Evolutionary conservation across 2,113 vertebrate genomes (phyloP), one percentile per base, ranked within the genome.

Genomic region (Bolborhynchus lineola): DNA sequence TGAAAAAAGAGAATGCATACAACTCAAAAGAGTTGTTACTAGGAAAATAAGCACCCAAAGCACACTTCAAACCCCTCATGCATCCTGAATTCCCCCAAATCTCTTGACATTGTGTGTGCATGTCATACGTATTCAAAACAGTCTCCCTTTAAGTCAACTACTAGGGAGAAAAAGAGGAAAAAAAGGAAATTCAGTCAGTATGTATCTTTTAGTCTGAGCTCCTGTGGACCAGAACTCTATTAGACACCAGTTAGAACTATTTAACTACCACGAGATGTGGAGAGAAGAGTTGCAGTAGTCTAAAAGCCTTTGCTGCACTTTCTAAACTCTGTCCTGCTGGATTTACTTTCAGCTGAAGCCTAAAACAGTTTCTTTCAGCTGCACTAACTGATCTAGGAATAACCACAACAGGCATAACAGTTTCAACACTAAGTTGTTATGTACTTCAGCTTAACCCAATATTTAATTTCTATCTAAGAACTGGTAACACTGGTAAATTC

Each of bases 391-490:
- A 19, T 20, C 59, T 46, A 92, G 60, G 50, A 96, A 78, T 78
- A 89, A 86, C 82, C 67, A 91, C 18, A 72, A 69, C 53, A 65
- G 44, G 65, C 2, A 0, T 42, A 87, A 89, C 47, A 69, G 44
- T 64, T 96, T 90, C 65, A 63, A 71, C 53, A 83, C 42, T 35
- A 26, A 2, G 8, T 49, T 86, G 81, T 70, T 68, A 79, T 4
- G 11, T 25, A 87, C 35, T 75, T 3, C 6, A 77, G 49, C 46
- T 63, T 74, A 75, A 90, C 25, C 24, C 15, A 53, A 80, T 80
- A 47, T 92, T 93, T 92, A 86, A 88, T 86, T 93, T 94, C 68
- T 93, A 60, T 52, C 85, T 72, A 29, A 94, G 75, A 95, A 90
- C n/a, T 20, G 59, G 9, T 86, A 93, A 86, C n/a, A 67, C 16